Evolutionary conservation across 2,797 vertebrate genomes (phyloP), one percentile per base, ranked within the genome.

Genomic region (Darevskia mixta): DNA sequence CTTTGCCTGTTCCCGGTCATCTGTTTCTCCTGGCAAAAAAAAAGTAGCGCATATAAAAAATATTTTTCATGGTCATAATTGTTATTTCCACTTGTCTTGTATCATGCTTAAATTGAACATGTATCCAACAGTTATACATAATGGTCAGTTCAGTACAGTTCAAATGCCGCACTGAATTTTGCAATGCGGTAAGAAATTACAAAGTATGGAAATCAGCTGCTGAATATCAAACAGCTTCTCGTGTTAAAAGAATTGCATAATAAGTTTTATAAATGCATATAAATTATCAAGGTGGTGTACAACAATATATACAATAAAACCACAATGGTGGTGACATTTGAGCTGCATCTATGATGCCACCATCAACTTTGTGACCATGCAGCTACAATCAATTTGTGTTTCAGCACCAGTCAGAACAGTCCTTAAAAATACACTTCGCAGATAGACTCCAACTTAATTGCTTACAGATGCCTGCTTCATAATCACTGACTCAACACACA

Each of bases 1-100:
- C 95, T 99, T 99, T 93, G 98, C 96, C 96, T 99, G 98, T 97
- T 99, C 99, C 96, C 98, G 96, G 95, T 98, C 98, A 94, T 99
- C 98, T 94, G 97, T 95, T 96, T 99, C 98, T 94, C 98, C 99
- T 99, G 94, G 92, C 93, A 95, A 93, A 79, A 15, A 49, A 95
- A 93, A 95, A 92, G 90, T 86, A 95, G 90, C 93, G 89, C 90
- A 93, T 79, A 87, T 89, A 95, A 93, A 93, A 49, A 92, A 75
- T 90, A 91, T 97, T 96, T 97, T 58, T n/a, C 69, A n/a, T n/a
- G 15, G 10, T n/a, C 64, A 32, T 32, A 49, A 4, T 23, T 88
- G 88, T 49, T 18, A 49, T 92, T 83, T 87, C n/a, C 67, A 77
- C 43, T 89, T 73, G 76, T 92, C 41, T 90, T 87, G 58, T 17